Base-by-base conservation (phyloP, 2,888 invertebrate genomes). In the Neocrepidodera transversa region DNA sequence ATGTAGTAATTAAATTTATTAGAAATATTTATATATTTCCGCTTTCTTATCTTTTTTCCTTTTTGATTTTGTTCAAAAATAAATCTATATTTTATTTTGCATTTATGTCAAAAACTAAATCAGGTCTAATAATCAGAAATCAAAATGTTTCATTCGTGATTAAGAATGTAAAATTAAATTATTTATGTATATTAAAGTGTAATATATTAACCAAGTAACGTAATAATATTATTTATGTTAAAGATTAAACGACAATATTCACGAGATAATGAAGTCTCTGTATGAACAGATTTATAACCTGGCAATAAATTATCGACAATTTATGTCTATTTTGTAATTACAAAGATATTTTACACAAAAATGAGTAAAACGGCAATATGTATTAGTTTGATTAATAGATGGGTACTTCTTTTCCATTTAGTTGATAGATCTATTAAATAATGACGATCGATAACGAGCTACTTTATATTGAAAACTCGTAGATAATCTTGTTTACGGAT, bases 261-360 rank as follows among this genome's bases (percentile, higher is more conserved):
- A 38, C 26, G 23, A 26, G 3, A 16, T 20, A 36, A 36, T 38
- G 50, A 50, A 50, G 38, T 26, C 2, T n/a, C 10, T 38, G 16
- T 16, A 8, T 14, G 10, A 13, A 18, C 11, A 50, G 50, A 50
- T 50, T 50, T 50, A 50, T 38, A 14, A 45, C 23, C 50, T 8
- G 23, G 38, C 38, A 26, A 50, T 50, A 38, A 50, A 50, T 50
- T 50, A 50, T 38, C 23, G n/a, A 35, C 20, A 50, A 50, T 36
- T 38, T 50, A 50, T 50, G 23, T 50, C 38, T 38, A 38, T 50
- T 50, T 50, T 50, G 38, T 50, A 50, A 50, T 50, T 38, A 38
- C 38, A 10, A n/a, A 26, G 36, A 50, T 50, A 38, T 38, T 50
- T 50, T 50, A 50, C 50, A 14, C n/a, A 50, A 50, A 49, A 50